Evolutionary conservation across 2,113 vertebrate genomes (phyloP).

Genomic region (Xiphorhynchus elegans): DNA sequence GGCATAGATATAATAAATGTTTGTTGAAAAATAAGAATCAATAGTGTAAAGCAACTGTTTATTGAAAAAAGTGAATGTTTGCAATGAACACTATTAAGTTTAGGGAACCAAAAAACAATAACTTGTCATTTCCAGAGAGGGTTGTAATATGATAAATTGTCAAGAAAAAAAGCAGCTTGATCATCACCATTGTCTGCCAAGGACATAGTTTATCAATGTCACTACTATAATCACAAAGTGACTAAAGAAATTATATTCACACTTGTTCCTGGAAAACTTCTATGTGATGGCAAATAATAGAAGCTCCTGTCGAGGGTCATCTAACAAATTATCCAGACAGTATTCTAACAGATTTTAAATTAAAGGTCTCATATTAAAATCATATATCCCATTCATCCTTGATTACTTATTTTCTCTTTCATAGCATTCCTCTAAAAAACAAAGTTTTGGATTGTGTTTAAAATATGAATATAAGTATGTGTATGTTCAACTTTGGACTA

Average conservation of each 20-base stretch:
- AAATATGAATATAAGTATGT: not conserved
- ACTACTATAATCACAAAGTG: slow-evolving; percentile 62
- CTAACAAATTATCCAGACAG: not conserved
- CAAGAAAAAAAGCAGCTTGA: slow-evolving; percentile 64
- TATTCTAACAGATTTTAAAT: not conserved
- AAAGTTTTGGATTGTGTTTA: not conserved
- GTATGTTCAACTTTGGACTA: not conserved
- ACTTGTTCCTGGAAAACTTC: not conserved
- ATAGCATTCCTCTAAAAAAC: not conserved
- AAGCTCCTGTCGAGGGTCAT: not conserved
- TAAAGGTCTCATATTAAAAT: not conserved
- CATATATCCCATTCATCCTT: not conserved
- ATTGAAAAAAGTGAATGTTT: slow-evolving; percentile 33
- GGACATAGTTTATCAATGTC: slow-evolving; percentile 80
- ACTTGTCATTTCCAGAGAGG: slow-evolving; percentile 70
- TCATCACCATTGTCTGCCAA: slow-evolving; percentile 75
- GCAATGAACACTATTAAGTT: slow-evolving; percentile 63
- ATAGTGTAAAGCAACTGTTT: not conserved
- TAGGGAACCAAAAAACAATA: slow-evolving; percentile 69
- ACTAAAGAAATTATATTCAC: slow-evolving; percentile 6
- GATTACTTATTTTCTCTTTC: not conserved
- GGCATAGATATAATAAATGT: not conserved
- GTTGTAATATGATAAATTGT: slow-evolving; percentile 79
- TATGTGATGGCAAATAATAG: not conserved
- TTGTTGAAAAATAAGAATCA: not conserved